These are phyloP conservation scores for Meteorus sp. DNA, from an alignment of 1,140 invertebrate species.

Conservation along the genomic window DNA sequence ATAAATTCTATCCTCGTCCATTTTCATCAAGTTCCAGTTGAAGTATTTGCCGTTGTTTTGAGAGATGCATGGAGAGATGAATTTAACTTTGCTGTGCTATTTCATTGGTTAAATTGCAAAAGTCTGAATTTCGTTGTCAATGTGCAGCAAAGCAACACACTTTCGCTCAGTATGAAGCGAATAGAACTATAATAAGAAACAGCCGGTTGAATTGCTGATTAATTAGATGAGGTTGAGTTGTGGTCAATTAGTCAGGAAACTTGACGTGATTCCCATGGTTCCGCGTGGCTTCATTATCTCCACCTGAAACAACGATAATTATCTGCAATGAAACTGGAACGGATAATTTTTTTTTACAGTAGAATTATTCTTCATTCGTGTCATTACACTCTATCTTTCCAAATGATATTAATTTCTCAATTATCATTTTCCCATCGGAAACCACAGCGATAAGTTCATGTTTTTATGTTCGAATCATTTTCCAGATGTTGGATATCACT, in stretches of 20 bases:
- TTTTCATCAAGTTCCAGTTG: conserved; percentile 2
- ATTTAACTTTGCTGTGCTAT: too few relatives aligned
- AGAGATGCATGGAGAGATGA: conserved; percentile 20
- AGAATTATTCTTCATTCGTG: background rate
- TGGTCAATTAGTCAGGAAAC: conserved; percentile 25
- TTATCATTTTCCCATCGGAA: background rate
- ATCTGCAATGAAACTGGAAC: background rate
- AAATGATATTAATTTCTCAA: too few relatives aligned
- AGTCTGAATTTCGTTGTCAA: too few relatives aligned
- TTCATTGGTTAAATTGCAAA: too few relatives aligned
- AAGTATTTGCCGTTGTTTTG: background rate
- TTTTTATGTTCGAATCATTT: too few relatives aligned
- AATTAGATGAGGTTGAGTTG: conserved; percentile 17
- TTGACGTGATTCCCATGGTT: conserved; percentile 19
- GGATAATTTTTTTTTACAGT: background rate
- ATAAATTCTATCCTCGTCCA: conserved; percentile 20
- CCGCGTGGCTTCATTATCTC: conserved; percentile 17
- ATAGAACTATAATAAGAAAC: background rate
- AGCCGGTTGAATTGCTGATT: conserved; percentile 20
- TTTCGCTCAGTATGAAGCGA: background rate
- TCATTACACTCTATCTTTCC: background rate
- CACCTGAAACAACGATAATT: conserved; percentile 10
- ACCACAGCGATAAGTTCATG: too few relatives aligned
- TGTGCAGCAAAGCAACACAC: background rate
- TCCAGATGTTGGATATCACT: too few relatives aligned